Evolutionary conservation across 2,888 invertebrate species (phyloP).

Genomic region (Celastrina argiolus): DNA sequence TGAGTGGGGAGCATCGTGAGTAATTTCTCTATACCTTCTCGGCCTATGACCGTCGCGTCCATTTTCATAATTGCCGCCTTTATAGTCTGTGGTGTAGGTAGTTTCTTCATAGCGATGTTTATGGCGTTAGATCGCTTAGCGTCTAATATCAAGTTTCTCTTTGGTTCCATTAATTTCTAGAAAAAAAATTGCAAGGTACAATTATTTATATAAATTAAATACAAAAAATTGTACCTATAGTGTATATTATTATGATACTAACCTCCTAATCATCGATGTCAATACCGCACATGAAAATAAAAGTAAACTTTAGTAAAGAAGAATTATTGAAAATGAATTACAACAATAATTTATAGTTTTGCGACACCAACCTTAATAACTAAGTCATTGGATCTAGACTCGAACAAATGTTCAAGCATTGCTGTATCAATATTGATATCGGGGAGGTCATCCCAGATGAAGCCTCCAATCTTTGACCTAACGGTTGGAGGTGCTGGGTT

Average conservation of each 20-base stretch:
- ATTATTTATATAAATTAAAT: no score
- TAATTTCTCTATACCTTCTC: conserved; percentile 98
- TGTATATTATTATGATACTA: conserved; percentile 36
- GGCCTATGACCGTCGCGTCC: conserved; percentile 98
- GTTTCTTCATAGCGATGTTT: conserved; percentile 99
- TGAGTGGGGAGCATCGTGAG: conserved; percentile 98
- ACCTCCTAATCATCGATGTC: conserved; percentile 45
- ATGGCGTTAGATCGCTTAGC: conserved; percentile 99
- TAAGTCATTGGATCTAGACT: conserved; percentile 96
- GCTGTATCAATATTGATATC: conserved; percentile 92
- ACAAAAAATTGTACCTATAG: no score
- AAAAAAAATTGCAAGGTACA: neutral
- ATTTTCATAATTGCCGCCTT: conserved; percentile 99
- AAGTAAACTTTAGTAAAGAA: conserved; percentile 27
- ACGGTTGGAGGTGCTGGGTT: conserved; percentile 76
- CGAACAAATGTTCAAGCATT: conserved; percentile 97
- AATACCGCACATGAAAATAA: conserved; percentile 43
- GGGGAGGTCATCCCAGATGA: conserved; percentile 95
- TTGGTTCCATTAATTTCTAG: conserved; percentile 71
- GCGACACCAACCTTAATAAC: conserved; percentile 83
- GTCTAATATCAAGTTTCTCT: conserved; percentile 87
- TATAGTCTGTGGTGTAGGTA: conserved; percentile 98
- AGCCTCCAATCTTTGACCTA: conserved; percentile 80
- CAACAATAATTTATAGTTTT: no score
- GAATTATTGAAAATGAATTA: no score